These are phyloP conservation scores for Elmis aenea DNA, from an alignment of 2,888 invertebrate species.

Conservation along the genomic window DNA sequence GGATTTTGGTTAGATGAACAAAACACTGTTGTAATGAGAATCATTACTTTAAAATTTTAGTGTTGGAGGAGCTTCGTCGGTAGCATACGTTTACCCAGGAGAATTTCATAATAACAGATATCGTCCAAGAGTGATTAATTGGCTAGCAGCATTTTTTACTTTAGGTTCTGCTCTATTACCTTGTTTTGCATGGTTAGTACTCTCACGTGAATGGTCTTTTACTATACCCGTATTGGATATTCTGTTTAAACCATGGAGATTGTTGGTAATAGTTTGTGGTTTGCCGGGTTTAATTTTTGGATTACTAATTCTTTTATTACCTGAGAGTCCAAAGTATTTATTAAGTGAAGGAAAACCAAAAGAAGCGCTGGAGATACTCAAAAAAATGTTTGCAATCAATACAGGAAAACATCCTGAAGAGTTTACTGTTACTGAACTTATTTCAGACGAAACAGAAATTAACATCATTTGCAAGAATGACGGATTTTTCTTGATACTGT, in stretches of 20 bases:
- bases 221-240: slow-evolving; percentile 48
- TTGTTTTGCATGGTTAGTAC: slow-evolving; percentile 41
- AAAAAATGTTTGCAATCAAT: slow-evolving; percentile 39
- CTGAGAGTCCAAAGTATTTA: slow-evolving; percentile 46
- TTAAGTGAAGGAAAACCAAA: slow-evolving; percentile 36
- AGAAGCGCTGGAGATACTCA: slow-evolving; percentile 38
- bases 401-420: slow-evolving; percentile 34
- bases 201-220: slow-evolving; percentile 41
- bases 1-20: slow-evolving; percentile 49
- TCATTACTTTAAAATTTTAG: slow-evolving; percentile 29
- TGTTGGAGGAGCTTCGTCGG: slow-evolving; percentile 48
- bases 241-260: slow-evolving; percentile 41
- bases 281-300: slow-evolving; percentile 39
- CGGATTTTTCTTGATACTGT: slow-evolving; percentile 29
- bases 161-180: slow-evolving; percentile 41
- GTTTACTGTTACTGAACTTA: slow-evolving; percentile 36
- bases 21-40: not conserved
- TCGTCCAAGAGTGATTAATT: slow-evolving; percentile 46
- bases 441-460: slow-evolving; percentile 33
- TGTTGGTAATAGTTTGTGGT: slow-evolving; percentile 40
- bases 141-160: slow-evolving; percentile 44
- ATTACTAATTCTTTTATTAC: slow-evolving; percentile 33
- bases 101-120: slow-evolving; percentile 49
- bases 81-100: slow-evolving; percentile 50
- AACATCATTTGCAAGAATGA: slow-evolving; percentile 14